Conservation (phyloP, 2,888 invertebrate species). For the Hydropsyche betteni region DNA sequence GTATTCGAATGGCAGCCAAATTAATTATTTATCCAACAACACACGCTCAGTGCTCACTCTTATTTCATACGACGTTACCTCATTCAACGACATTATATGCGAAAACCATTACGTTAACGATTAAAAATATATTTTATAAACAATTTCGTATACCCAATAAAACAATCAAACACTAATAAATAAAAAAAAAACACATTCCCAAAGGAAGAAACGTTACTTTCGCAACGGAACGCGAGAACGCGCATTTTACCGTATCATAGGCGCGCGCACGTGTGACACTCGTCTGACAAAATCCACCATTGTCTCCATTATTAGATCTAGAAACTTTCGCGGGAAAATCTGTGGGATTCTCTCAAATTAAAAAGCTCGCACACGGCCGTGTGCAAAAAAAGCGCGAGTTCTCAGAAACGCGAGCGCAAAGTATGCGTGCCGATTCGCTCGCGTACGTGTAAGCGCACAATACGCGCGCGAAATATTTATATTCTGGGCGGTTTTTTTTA, state of each 20-base stretch:
- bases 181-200: too few species aligned
- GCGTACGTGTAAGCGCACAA: background rate
- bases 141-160: too few species aligned
- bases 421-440: conserved; percentile 17
- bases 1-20: too few species aligned
- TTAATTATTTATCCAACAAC: too few species aligned
- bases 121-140: too few species aligned
- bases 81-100: too few species aligned
- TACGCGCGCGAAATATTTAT: background rate
- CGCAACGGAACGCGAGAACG: conserved; percentile 7
- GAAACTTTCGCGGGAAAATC: conserved; percentile 41
- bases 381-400: conserved; percentile 2
- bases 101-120: too few species aligned
- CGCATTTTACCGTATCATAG: background rate
- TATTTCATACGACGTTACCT: too few species aligned
- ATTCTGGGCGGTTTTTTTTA: background rate
- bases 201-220: background rate
- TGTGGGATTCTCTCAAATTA: conserved; percentile 49
- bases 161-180: too few species aligned
- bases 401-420: conserved; percentile 14
- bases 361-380: conserved; percentile 30
- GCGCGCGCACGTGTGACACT: too few species aligned
- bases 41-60: too few species aligned
- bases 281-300: conserved; percentile 13
- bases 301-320: background rate